A percentile compares a stretch with the other conserved stretches of the same genome.
phyloP scores from a whole-genome alignment of 1,140 invertebrate species.

The Drosophila teissieri region DNA sequence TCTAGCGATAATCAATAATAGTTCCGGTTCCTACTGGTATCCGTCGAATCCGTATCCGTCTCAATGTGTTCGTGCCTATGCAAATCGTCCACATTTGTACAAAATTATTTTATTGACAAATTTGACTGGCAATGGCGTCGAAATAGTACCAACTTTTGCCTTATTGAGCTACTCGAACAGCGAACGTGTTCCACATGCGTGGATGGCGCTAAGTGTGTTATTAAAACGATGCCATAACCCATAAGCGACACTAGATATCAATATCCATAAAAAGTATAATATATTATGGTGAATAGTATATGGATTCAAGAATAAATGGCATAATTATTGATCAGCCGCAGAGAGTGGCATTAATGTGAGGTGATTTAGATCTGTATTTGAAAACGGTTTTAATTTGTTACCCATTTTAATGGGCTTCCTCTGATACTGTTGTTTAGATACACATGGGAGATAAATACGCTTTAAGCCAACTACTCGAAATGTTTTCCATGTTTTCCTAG shows the following conservation, averaged over 20 bases:
- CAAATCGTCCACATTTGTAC: slow-evolving; percentile 24
- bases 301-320: not conserved
- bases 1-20: slow-evolving; percentile 75
- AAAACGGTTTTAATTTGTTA: not conserved
- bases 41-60: slow-evolving; percentile 23
- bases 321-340: not conserved
- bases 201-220: not conserved
- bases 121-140: slow-evolving; percentile 58
- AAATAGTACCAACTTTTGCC: slow-evolving; percentile 30
- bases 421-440: not conserved
- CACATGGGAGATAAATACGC: not conserved
- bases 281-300: no score
- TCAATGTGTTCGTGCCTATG: slow-evolving; percentile 26
- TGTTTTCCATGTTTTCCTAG: not conserved
- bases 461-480: not conserved
- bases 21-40: slow-evolving; percentile 54
- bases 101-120: slow-evolving; percentile 68
- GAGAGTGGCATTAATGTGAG: no score
- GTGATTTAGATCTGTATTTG: not conserved
- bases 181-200: slow-evolving; percentile 5
- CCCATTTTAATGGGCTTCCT: not conserved
- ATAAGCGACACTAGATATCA: slow-evolving; percentile 1
- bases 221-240: not conserved
- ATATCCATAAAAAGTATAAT: not conserved
- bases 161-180: slow-evolving; percentile 14